A percentile compares a stretch with the other conserved stretches of the same genome.
Conservation (phyloP, 2,888 invertebrate genomes). For the Plagiodera versicolora region DNA sequence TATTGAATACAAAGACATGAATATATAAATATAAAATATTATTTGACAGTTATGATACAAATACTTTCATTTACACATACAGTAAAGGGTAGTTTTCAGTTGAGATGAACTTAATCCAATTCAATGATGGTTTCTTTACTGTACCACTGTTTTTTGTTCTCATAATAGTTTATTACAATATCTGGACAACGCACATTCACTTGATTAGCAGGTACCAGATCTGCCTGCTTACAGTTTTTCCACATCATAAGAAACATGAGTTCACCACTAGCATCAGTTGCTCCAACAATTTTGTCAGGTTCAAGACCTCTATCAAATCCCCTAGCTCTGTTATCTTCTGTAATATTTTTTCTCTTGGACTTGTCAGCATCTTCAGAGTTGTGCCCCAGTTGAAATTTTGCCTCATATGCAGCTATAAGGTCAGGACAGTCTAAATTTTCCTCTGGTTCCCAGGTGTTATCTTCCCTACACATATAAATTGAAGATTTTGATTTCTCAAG, state of each 20-base stretch:
- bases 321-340: constrained; percentile 58
- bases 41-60: no score
- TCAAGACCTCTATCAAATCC: constrained; percentile 80
- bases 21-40: no score
- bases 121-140: constrained; percentile 48
- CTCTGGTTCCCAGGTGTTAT: constrained; percentile 87
- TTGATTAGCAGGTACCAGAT: constrained; percentile 65
- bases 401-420: constrained; percentile 60
- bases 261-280: constrained; percentile 85
- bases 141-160: constrained; percentile 54
- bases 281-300: constrained; percentile 87
- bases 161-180: constrained; percentile 67
- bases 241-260: constrained; percentile 90
- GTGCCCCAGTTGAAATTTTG: constrained; percentile 38
- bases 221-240: constrained; percentile 68
- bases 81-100: no score
- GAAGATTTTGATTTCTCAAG: neutral
- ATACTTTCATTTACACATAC: no score
- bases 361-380: constrained; percentile 42
- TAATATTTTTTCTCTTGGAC: constrained; percentile 49
- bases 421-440: constrained; percentile 76
- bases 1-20: no score
- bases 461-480: constrained; percentile 47
- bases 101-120: constrained; percentile 37
- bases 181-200: constrained; percentile 64